Evolutionary conservation across 2,797 vertebrate species (phyloP).

Genomic region (Catostomus latipinnis): DNA sequence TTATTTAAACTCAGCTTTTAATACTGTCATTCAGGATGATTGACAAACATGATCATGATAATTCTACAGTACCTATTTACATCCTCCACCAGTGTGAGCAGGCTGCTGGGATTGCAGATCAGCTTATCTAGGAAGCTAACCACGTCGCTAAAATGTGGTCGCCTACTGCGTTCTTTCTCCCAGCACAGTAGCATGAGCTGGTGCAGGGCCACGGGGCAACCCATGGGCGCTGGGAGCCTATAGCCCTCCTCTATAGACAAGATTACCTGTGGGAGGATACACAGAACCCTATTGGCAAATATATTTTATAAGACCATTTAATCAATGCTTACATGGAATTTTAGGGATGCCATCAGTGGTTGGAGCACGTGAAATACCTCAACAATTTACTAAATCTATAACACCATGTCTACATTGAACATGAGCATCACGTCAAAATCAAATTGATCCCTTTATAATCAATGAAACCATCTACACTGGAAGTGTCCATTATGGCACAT

Average conservation of each 20-base stretch:
- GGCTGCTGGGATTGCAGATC: conserved; percentile 92
- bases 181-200: conserved; percentile 98
- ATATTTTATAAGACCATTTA: background rate
- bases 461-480: too few relatives aligned
- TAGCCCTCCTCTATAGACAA: conserved; percentile 98
- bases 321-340: background rate
- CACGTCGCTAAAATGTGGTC: conserved; percentile 90
- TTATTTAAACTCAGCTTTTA: background rate
- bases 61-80: conserved; percentile 65
- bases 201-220: conserved; percentile 92
- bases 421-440: too few relatives aligned
- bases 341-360: background rate
- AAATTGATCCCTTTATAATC: too few relatives aligned
- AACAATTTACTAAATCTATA: too few relatives aligned
- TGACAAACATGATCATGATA: background rate
- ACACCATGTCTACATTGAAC: too few relatives aligned
- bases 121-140: conserved; percentile 95
- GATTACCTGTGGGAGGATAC: conserved; percentile 83
- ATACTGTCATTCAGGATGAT: background rate
- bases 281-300: background rate
- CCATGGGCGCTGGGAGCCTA: conserved; percentile 94
- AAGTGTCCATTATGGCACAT: too few relatives aligned
- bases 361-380: too few relatives aligned
- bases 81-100: conserved; percentile 87
- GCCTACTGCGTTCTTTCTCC: conserved; percentile 93